These are phyloP conservation scores for Myiozetetes cayanensis DNA, from an alignment of 2,113 vertebrate species.

Conservation along the genomic window DNA sequence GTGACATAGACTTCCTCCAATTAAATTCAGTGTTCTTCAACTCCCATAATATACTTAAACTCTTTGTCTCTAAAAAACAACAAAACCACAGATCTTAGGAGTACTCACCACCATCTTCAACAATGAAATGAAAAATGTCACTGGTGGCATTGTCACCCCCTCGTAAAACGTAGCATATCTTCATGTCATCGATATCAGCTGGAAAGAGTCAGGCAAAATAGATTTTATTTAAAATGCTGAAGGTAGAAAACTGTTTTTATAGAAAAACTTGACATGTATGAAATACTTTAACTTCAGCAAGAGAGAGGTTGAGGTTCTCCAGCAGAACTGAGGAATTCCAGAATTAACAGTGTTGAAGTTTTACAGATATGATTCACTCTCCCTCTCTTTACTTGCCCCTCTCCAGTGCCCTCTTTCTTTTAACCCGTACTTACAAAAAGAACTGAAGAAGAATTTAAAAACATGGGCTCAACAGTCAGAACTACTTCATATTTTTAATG, in stretches of 20 bases:
- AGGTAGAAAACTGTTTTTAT: neutral
- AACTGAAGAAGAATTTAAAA: neutral
- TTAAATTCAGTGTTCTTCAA: neutral
- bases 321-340: neutral
- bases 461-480: neutral
- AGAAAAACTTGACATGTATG: neutral
- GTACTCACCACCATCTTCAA: constrained; percentile 88
- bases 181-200: constrained; percentile 91
- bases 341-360: neutral
- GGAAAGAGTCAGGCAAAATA: constrained; percentile 31
- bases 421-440: neutral
- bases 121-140: constrained; percentile 85
- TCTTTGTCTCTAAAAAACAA: neutral
- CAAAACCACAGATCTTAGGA: neutral
- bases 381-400: neutral
- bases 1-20: neutral
- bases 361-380: neutral
- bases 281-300: neutral
- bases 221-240: neutral
- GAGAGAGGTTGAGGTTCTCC: neutral
- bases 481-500: neutral
- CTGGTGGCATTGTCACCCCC: constrained; percentile 84
- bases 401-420: neutral
- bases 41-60: neutral
- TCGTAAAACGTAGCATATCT: constrained; percentile 88